Conservation (phyloP, 2,888 invertebrate genomes). For the Laspeyria flexula region DNA sequence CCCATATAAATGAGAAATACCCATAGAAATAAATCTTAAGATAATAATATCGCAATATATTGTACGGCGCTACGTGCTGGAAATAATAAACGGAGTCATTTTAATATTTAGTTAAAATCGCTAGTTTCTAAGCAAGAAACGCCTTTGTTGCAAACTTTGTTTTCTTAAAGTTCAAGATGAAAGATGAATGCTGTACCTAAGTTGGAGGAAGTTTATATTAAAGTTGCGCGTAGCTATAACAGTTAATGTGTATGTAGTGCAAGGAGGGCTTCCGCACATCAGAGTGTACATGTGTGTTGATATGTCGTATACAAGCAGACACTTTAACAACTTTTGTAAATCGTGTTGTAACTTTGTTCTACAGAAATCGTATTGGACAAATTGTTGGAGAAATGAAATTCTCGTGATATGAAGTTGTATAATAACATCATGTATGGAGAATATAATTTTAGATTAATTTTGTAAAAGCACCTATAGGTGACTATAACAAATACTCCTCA, state of each 20-base stretch:
- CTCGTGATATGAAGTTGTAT: too few relatives aligned
- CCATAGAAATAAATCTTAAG: neutral
- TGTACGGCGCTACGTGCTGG: neutral
- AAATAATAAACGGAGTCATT: slow-evolving; percentile 12
- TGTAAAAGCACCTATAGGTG: too few relatives aligned
- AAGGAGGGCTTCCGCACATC: neutral
- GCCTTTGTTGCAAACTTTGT: slow-evolving; percentile 49
- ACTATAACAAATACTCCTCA: too few relatives aligned
- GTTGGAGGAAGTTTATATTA: slow-evolving; percentile 40
- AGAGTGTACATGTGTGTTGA: neutral
- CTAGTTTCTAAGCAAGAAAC: slow-evolving; percentile 42
- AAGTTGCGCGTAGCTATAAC: slow-evolving; percentile 16
- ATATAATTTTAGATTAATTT: too few relatives aligned
- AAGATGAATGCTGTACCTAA: slow-evolving; percentile 41
- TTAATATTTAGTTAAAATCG: slow-evolving; percentile 38
- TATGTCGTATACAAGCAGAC: neutral
- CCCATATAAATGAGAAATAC: neutral
- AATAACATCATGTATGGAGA: too few relatives aligned
- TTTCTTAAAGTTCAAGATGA: slow-evolving; percentile 40
- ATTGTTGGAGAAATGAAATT: too few relatives aligned
- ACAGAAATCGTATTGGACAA: too few relatives aligned
- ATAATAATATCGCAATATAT: neutral
- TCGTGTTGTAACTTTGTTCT: neutral
- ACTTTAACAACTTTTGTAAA: neutral
- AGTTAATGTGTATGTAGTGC: slow-evolving; percentile 6